Evolutionary conservation across 2,888 invertebrate genomes (phyloP), one percentile per base, ranked within the genome.

Genomic region (Perithous albicinctus): DNA sequence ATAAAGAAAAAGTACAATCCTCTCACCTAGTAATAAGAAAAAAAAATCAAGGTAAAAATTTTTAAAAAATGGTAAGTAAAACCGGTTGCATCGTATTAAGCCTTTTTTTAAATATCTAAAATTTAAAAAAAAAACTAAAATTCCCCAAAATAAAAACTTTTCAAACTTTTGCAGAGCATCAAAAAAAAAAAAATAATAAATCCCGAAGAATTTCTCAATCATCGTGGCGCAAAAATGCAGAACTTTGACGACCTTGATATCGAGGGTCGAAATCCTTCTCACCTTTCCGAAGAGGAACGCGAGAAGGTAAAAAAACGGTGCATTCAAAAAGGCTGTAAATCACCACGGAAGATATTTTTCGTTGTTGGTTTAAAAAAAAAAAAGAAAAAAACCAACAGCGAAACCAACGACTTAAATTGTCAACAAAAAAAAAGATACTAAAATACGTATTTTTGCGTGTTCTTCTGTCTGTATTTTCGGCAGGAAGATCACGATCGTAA

Each of bases 241-340:
- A 93, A 93, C 86, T 93, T 92, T 82, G 93, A 93, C 43, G 92
- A 93, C 87, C 92, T 93, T 64, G 93, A 93, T 85, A 92, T 93
- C 80, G 93, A 93, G 88, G 93, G 93, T 84, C 90, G 92, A 38
- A 92, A 91, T 87, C 92, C 93, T 79, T 89, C 90, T 74, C 91
- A 91, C 75, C 86, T 92, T 78, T 90, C 92, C 3, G 92, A 91
- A 88, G 92, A 91, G 85, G 91, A 92, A 74, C 88, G 90, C 74
- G 93, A 92, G 88, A 92, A 93, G 93, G 93, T 93, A 92, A 91
- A 70, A 67, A 73, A 41, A 54, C n/a, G n/a, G n/a, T n/a, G n/a
- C n/a, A n/a, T n/a, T n/a, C n/a, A n/a, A 67, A 54, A 20, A 7
- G 29, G 23, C 4, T 23, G 59, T 35, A 56, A 23, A 61, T 26